Conservation (phyloP, 2,888 invertebrate species). For the Choristoneura rosaceana region DNA sequence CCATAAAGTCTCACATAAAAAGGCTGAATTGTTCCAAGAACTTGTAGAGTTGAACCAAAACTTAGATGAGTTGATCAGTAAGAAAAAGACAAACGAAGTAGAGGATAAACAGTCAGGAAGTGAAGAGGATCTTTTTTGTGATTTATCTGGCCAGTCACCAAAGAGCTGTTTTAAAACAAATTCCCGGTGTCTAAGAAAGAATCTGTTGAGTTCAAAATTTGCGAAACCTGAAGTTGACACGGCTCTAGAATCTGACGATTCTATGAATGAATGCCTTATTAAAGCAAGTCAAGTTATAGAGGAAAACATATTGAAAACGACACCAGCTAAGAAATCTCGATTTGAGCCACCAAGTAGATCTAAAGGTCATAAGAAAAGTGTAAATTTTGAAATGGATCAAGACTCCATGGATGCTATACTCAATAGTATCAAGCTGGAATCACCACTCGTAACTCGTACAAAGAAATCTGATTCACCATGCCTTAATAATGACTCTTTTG, state of each 20-base stretch:
- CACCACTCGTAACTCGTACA: conserved; percentile 61
- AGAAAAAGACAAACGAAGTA: conserved; percentile 51
- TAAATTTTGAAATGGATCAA: conserved; percentile 66
- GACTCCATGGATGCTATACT: conserved; percentile 77
- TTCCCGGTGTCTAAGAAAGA: conserved; percentile 71
- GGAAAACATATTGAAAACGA: conserved; percentile 65
- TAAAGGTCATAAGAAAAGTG: conserved; percentile 48
- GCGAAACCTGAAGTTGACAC: conserved; percentile 68
- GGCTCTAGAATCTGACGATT: conserved; percentile 80
- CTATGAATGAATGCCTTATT: conserved; percentile 80
- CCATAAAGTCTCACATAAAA: conserved; percentile 62
- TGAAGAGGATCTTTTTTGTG: conserved; percentile 76
- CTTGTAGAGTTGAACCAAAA: conserved; percentile 77
- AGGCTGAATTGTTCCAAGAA: conserved; percentile 73
- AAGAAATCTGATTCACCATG: conserved; percentile 65
- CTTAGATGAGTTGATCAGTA: conserved; percentile 68
- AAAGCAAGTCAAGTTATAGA: conserved; percentile 81
- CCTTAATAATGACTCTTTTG: conserved; percentile 80
- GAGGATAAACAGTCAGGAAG: conserved; percentile 65
- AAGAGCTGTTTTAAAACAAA: conserved; percentile 65
- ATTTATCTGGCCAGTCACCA: conserved; percentile 69
- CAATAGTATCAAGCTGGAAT: conserved; percentile 70
- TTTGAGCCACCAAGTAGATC: conserved; percentile 49
- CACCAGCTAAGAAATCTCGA: conserved; percentile 58
- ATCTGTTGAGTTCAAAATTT: conserved; percentile 77